Evolutionary conservation across 2,888 invertebrate genomes (phyloP).

Genomic region (Tachystola acroxantha): DNA sequence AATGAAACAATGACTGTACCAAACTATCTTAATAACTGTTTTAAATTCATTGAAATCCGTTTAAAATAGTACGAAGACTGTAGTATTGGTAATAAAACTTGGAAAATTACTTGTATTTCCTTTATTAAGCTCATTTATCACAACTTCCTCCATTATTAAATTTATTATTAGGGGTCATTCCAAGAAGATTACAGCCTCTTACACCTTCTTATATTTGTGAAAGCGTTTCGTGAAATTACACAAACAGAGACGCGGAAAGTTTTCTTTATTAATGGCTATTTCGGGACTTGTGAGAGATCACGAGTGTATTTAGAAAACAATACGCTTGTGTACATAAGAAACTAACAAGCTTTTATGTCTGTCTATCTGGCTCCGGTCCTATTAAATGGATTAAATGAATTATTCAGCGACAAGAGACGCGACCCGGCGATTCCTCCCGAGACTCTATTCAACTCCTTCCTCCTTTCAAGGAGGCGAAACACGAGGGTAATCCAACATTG

Average conservation of each 20-base stretch:
- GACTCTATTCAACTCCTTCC: constrained; percentile 21
- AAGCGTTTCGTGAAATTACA: too few species aligned
- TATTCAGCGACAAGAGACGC: constrained; percentile 54
- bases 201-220: too few species aligned
- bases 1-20: constrained; percentile 37
- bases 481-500: not conserved
- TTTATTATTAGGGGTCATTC: too few species aligned
- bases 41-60: constrained; percentile 48
- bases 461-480: constrained; percentile 10
- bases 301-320: constrained; percentile 25
- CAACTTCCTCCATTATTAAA: not conserved
- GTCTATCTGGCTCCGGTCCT: constrained; percentile 31
- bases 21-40: constrained; percentile 44
- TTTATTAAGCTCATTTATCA: not conserved
- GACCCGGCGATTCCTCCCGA: constrained; percentile 35
- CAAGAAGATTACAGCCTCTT: too few species aligned
- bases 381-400: constrained; percentile 72
- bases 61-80: constrained; percentile 55
- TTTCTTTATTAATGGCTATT: constrained; percentile 18
- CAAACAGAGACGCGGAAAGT: constrained; percentile 15
- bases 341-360: constrained; percentile 33
- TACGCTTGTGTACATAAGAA: constrained; percentile 27
- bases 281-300: constrained; percentile 14
- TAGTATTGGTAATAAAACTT: constrained; percentile 67
- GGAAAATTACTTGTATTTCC: not conserved